Percentiles rank a stretch among this genome's conserved stretches.
phyloP scores from a whole-genome alignment of 2,113 vertebrate genomes.

The Motacilla alba region DNA sequence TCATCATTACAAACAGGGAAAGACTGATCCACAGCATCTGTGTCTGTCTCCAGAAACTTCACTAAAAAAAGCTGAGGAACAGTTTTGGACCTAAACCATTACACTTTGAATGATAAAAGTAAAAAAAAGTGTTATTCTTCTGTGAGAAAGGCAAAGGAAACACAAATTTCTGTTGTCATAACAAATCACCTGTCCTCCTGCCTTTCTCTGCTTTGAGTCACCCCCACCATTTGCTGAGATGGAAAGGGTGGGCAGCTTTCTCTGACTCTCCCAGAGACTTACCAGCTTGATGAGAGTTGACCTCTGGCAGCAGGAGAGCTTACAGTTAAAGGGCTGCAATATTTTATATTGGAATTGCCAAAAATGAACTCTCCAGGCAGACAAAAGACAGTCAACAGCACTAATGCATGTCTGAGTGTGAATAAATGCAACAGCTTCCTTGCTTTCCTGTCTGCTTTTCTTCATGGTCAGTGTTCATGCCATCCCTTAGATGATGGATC shows the following conservation, averaged over 20 bases:
- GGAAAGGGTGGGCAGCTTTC: not conserved
- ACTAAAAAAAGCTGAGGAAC: not conserved
- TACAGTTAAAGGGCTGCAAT: not conserved
- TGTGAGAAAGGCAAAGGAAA: not conserved
- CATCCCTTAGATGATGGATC: not conserved
- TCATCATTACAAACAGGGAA: not conserved
- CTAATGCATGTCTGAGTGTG: not conserved
- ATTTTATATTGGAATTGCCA: not conserved
- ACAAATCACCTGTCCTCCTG: not conserved
- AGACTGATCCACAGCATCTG: not conserved
- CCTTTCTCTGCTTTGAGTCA: not conserved
- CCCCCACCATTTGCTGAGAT: not conserved
- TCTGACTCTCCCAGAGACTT: not conserved
- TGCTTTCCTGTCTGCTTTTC: not conserved
- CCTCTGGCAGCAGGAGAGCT: not conserved
- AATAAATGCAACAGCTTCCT: constrained; percentile 9
- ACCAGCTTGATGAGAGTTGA: not conserved
- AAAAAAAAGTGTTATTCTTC: not conserved
- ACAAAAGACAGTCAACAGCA: not conserved
- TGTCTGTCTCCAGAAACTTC: not conserved
- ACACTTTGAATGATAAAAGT: not conserved
- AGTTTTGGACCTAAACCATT: not conserved
- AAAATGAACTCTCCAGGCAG: not conserved
- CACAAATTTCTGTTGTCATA: not conserved
- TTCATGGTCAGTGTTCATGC: not conserved